phyloP scores from a whole-genome alignment of 2,888 invertebrate species.

The Oscheius myriophilus region DNA sequence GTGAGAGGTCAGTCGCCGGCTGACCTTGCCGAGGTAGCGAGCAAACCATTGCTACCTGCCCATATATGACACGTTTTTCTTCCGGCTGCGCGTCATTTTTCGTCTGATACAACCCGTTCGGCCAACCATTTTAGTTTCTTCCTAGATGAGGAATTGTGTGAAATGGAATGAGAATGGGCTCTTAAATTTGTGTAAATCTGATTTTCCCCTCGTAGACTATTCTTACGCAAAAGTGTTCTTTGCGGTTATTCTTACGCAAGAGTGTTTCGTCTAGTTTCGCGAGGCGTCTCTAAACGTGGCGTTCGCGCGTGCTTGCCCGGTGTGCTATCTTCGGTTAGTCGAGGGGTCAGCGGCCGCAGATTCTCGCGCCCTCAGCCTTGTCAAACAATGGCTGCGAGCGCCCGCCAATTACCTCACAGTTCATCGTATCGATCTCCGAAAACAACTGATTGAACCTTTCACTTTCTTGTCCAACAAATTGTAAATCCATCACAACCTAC shows the following conservation, averaged over 20 bases:
- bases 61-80: slow-evolving; percentile 11
- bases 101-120: no score
- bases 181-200: no score
- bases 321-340: slow-evolving; percentile 28
- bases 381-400: slow-evolving; percentile 33
- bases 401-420: slow-evolving; percentile 33
- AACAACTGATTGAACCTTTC: slow-evolving; percentile 19
- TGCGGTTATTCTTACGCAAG: no score
- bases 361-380: slow-evolving; percentile 32
- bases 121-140: no score
- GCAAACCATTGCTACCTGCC: slow-evolving; percentile 15
- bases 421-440: slow-evolving; percentile 30
- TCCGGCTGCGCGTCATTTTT: no score
- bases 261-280: no score
- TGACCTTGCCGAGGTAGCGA: slow-evolving; percentile 29
- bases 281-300: no score
- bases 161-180: no score
- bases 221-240: no score
- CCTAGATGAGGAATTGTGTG: no score
- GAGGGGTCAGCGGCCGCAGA: slow-evolving; percentile 29
- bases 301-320: slow-evolving; percentile 22
- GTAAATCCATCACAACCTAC: no score
- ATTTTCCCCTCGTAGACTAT: no score
- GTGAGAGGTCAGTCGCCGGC: slow-evolving; percentile 16
- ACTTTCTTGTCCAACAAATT: neutral